These are phyloP conservation scores for Epizoanthus rinbou DNA, from an alignment of 92 coral and sea anemone genomes.

Conservation along the genomic window DNA sequence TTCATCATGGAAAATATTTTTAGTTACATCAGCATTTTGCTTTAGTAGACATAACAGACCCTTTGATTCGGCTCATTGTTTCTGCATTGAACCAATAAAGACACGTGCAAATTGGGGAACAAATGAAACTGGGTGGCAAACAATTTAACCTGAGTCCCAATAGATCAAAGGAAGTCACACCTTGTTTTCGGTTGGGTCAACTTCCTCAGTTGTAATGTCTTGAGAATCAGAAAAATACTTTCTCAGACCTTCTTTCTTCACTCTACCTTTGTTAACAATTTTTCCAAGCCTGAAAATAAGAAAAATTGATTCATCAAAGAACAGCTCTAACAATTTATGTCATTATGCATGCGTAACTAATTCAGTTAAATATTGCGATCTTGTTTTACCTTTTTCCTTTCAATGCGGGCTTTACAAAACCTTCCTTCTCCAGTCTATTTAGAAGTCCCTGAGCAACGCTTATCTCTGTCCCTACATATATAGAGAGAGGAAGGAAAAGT, in stretches of 20 bases:
- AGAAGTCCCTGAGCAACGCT: constrained; percentile 91
- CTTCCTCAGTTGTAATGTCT: not conserved
- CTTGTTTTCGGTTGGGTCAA: constrained; percentile 20
- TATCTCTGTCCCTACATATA: constrained; percentile 75
- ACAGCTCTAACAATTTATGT: not conserved
- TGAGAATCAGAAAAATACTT: constrained; percentile 52
- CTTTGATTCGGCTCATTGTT: too few relatives aligned
- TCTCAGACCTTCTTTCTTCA: constrained; percentile 64
- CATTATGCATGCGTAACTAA: too few relatives aligned
- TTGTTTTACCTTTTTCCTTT: constrained; percentile 90
- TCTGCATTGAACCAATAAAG: too few relatives aligned
- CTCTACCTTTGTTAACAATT: constrained; percentile 84
- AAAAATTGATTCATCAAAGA: not conserved
- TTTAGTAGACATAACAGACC: too few relatives aligned
- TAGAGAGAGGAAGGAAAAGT: not conserved
- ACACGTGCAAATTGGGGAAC: too few relatives aligned
- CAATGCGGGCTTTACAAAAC: constrained; percentile 76
- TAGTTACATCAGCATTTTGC: too few relatives aligned
- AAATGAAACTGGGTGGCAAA: not conserved
- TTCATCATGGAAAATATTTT: too few relatives aligned
- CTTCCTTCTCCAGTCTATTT: constrained; percentile 89
- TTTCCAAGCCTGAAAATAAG: constrained; percentile 80
- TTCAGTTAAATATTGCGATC: not conserved
- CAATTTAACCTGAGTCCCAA: not conserved
- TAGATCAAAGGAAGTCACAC: not conserved